A percentile compares a stretch with the other conserved stretches of the same genome.
Conservation (phyloP, 2,888 invertebrate species). For the Cephus runcator region DNA sequence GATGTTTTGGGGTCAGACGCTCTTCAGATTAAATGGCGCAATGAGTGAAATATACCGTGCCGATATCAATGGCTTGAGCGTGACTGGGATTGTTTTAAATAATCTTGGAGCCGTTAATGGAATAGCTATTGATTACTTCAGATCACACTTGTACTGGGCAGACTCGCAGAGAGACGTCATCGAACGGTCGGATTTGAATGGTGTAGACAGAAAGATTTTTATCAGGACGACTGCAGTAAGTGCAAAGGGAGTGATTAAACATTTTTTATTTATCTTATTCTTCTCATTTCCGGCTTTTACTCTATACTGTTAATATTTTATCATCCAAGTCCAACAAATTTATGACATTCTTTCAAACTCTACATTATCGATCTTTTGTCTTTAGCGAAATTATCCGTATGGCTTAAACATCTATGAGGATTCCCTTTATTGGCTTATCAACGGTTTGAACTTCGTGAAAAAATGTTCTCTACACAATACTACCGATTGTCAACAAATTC, state of each 20-base stretch:
- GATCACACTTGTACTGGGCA: conserved; percentile 78
- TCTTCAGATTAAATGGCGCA: conserved; percentile 24
- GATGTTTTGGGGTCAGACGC: conserved; percentile 61
- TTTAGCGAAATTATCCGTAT: not conserved
- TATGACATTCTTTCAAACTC: not conserved
- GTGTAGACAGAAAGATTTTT: conserved; percentile 64
- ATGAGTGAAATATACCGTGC: conserved; percentile 54
- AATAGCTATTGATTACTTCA: conserved; percentile 70
- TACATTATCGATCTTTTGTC: not conserved
- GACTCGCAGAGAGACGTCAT: conserved; percentile 72
- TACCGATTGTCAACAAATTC: conserved; percentile 66
- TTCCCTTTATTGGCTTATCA: conserved; percentile 77
- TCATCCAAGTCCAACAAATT: not conserved
- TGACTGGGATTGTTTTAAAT: conserved; percentile 60
- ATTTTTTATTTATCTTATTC: too few species aligned
- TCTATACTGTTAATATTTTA: not conserved
- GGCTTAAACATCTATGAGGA: conserved; percentile 79
- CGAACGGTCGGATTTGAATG: conserved; percentile 66
- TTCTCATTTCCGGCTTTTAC: too few species aligned
- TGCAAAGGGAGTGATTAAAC: not conserved
- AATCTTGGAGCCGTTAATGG: conserved; percentile 69
- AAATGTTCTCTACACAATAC: conserved; percentile 72
- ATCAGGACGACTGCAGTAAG: conserved; percentile 35
- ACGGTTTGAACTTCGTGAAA: conserved; percentile 69
- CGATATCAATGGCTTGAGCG: conserved; percentile 69